Conservation (phyloP, 2,113 vertebrate genomes). For the Tor tambroides region DNA sequence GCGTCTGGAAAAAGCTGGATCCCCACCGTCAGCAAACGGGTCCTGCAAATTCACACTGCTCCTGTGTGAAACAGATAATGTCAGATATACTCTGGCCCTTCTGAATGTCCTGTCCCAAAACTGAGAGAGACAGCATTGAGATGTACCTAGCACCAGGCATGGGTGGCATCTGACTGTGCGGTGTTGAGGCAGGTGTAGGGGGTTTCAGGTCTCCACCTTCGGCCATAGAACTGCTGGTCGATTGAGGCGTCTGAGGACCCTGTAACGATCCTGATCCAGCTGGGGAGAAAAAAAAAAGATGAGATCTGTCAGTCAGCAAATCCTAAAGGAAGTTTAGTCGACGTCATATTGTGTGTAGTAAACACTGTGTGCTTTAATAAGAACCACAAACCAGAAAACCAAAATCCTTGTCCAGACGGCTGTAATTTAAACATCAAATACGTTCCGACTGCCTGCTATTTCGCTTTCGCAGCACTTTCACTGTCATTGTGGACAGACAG, state of each 20-base stretch:
- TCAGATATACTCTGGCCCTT: neutral
- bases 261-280: slow-evolving; percentile 98
- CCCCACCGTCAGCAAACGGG: slow-evolving; percentile 92
- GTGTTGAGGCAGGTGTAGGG: slow-evolving; percentile 96
- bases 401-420: neutral
- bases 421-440: slow-evolving; percentile 8
- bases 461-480: neutral
- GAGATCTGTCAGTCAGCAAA: neutral
- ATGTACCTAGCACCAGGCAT: slow-evolving; percentile 92
- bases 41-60: slow-evolving; percentile 96
- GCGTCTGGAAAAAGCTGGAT: slow-evolving; percentile 91
- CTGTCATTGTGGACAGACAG: slow-evolving; percentile 21
- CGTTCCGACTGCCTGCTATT: neutral
- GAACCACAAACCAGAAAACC: neutral
- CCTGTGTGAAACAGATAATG: slow-evolving; percentile 67
- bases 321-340: neutral
- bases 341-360: neutral
- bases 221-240: slow-evolving; percentile 98
- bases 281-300: slow-evolving; percentile 62
- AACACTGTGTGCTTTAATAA: neutral
- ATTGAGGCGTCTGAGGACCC: slow-evolving; percentile 98
- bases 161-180: slow-evolving; percentile 94
- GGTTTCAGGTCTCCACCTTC: slow-evolving; percentile 98
- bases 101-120: neutral
- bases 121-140: neutral